Evolutionary conservation across 30 jellyfish, hydroid and myxozoan species (phyloP).

Genomic region (Hydractinia symbiolongicarpus): DNA sequence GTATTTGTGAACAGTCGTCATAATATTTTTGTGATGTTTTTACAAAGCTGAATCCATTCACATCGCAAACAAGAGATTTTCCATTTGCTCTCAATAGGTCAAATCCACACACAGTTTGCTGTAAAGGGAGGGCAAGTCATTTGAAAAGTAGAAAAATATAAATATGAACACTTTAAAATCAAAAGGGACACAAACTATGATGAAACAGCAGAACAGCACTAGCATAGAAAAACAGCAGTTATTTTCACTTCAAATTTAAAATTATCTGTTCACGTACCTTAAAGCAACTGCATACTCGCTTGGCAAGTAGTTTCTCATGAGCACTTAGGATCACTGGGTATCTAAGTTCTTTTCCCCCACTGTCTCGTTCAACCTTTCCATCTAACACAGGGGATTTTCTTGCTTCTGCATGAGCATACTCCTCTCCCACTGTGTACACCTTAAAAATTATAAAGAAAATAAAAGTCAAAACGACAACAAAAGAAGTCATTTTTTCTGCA

Average conservation of each 20-base stretch:
- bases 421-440: constrained; percentile 97
- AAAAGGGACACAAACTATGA: neutral
- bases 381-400: constrained; percentile 99
- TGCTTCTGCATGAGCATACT: constrained; percentile 99
- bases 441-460: neutral
- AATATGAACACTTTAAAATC: neutral
- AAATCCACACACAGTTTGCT: constrained; percentile 99
- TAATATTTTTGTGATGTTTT: constrained; percentile 93
- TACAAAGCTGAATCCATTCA: constrained; percentile 97
- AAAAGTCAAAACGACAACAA: neutral
- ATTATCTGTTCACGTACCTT: constrained; percentile 38
- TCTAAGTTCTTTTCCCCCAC: constrained; percentile 93
- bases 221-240: too few relatives aligned
- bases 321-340: constrained; percentile 96
- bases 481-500: neutral
- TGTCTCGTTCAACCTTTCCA: constrained; percentile 98
- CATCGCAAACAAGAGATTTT: constrained; percentile 92
- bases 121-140: neutral
- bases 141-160: neutral
- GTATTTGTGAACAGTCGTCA: constrained; percentile 95
- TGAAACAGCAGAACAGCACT: neutral
- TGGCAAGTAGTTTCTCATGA: constrained; percentile 85
- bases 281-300: constrained; percentile 69
- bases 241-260: too few relatives aligned
- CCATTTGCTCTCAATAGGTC: constrained; percentile 94